Evolutionary conservation across 2,888 invertebrate species (phyloP).

Genomic region (Phymatocera aterrima): DNA sequence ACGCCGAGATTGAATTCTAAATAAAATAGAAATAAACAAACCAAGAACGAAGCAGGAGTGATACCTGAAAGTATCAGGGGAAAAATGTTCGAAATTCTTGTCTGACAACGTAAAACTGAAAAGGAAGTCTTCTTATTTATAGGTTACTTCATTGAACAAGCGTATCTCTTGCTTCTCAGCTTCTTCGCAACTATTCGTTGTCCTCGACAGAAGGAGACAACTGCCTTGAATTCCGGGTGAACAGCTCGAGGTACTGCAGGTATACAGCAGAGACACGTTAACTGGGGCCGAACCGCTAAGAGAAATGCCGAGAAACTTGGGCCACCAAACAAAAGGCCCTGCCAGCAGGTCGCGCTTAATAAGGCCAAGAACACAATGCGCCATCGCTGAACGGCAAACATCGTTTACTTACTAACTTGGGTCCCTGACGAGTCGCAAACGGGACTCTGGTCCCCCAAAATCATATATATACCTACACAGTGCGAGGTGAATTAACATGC

Average conservation of each 20-base stretch:
- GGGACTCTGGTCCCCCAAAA: constrained; percentile 8
- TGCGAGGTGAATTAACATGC: constrained; percentile 22
- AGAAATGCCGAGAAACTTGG: constrained; percentile 41
- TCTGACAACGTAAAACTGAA: background rate
- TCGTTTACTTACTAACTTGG: constrained; percentile 27
- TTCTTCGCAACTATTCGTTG: constrained; percentile 9
- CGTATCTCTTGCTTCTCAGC: constrained; percentile 11
- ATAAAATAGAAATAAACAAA: background rate
- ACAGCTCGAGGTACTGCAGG: constrained; percentile 25
- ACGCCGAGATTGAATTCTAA: no score
- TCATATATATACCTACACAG: background rate
- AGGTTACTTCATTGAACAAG: constrained; percentile 10
- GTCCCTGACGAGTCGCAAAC: constrained; percentile 20
- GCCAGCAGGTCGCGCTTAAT: constrained; percentile 42
- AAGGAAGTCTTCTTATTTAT: background rate
- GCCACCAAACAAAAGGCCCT: constrained; percentile 40
- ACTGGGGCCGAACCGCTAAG: constrained; percentile 32
- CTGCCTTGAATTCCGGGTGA: constrained; percentile 26
- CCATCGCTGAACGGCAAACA: constrained; percentile 37
- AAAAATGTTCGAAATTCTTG: background rate
- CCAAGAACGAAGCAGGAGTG: background rate
- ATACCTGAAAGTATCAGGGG: background rate
- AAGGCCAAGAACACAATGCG: constrained; percentile 34
- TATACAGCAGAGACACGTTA: constrained; percentile 12
- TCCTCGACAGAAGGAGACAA: constrained; percentile 10